A percentile compares a stretch with the other conserved stretches of the same genome.
These are phyloP conservation scores for Pelobates cultripes DNA, from an alignment of 2,797 vertebrate species.

Conservation along the genomic window DNA sequence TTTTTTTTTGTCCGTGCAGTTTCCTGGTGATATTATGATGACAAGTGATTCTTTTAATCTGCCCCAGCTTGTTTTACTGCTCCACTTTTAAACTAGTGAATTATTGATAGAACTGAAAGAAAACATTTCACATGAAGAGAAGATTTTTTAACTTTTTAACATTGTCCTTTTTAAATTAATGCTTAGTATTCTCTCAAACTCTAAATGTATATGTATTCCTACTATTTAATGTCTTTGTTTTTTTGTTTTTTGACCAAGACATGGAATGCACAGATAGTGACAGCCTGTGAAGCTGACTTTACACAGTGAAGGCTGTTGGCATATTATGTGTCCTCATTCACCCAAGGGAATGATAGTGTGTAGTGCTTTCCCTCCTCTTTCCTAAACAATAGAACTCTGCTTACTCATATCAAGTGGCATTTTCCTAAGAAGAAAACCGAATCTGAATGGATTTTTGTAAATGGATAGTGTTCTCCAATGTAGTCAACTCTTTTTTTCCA, in stretches of 20 bases:
- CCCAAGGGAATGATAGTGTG: neutral
- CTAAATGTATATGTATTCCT: neutral
- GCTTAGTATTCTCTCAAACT: neutral
- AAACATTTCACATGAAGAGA: neutral
- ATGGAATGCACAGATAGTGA: neutral
- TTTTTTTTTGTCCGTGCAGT: neutral
- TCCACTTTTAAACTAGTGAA: neutral
- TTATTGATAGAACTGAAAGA: neutral
- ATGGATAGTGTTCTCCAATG: too few relatives aligned
- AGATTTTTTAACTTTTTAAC: neutral
- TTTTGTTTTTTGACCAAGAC: neutral
- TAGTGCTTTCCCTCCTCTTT: neutral
- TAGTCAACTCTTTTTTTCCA: too few relatives aligned
- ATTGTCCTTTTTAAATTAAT: neutral
- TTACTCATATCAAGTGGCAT: neutral
- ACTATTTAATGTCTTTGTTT: neutral
- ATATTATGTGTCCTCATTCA: neutral
- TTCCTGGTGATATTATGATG: neutral
- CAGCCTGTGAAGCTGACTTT: conserved; percentile 1
- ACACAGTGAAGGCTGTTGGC: neutral
- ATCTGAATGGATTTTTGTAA: neutral
- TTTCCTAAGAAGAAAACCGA: neutral
- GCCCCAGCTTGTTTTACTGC: neutral
- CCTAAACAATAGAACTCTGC: neutral
- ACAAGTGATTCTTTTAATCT: neutral